Evolutionary conservation across 2,888 invertebrate genomes (phyloP).

Genomic region (Apodemia zela): DNA sequence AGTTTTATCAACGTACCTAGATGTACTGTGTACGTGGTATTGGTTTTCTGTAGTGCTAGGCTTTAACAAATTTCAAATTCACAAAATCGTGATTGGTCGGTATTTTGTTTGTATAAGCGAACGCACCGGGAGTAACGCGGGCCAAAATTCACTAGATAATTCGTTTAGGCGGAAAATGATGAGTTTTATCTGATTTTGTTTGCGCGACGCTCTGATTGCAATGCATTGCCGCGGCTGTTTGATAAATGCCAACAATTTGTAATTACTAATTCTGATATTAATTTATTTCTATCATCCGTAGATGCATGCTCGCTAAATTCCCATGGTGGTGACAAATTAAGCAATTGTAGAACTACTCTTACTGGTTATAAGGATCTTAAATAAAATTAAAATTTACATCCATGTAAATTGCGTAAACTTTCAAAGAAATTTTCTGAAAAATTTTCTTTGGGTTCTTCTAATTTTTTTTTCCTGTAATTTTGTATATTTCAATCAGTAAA

Average conservation of each 20-base stretch:
- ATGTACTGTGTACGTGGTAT: slow-evolving; percentile 56
- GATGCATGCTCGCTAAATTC: background rate
- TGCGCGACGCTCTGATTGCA: slow-evolving; percentile 47
- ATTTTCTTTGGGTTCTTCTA: no score
- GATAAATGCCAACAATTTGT: slow-evolving; percentile 45
- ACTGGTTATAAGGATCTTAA: no score
- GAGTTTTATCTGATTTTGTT: slow-evolving; percentile 65
- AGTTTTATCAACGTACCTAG: slow-evolving; percentile 52
- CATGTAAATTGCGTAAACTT: no score
- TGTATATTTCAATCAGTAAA: no score
- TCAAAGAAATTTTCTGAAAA: no score
- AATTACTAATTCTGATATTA: slow-evolving; percentile 40
- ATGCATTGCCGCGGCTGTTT: slow-evolving; percentile 40
- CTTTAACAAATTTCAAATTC: slow-evolving; percentile 79
- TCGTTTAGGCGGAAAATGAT: slow-evolving; percentile 70
- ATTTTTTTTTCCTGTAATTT: no score
- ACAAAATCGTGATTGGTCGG: slow-evolving; percentile 77
- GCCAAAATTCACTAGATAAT: slow-evolving; percentile 65
- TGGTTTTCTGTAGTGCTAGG: slow-evolving; percentile 76
- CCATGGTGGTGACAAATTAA: background rate
- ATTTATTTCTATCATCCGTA: slow-evolving; percentile 37
- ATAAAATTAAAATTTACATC: no score
- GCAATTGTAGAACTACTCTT: no score
- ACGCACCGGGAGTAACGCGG: slow-evolving; percentile 49
- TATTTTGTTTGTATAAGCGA: slow-evolving; percentile 74